Evolutionary conservation across 2,888 invertebrate genomes (phyloP).

Genomic region (Chrysomela aeneicollis): DNA sequence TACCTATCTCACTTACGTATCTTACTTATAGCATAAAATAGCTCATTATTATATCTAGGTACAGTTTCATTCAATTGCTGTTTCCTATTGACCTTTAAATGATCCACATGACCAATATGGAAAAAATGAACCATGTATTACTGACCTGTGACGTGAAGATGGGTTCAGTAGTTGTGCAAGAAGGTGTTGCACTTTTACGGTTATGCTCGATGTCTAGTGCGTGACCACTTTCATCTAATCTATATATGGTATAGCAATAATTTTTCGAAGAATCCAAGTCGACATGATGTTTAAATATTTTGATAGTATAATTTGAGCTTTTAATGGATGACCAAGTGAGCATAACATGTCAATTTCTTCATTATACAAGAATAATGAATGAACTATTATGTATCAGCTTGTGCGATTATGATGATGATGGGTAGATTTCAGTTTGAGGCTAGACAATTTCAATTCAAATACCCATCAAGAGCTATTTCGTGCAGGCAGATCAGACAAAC

Average conservation of each 20-base stretch:
- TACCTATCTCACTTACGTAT: too few species aligned
- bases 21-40: too few species aligned
- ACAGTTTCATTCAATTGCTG: too few species aligned
- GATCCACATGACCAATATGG: constrained; percentile 4
- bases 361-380: too few species aligned
- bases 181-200: constrained; percentile 21
- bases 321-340: background rate
- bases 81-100: constrained; percentile 15
- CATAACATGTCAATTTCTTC: too few species aligned
- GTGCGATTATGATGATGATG: too few species aligned
- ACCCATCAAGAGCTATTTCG: too few species aligned
- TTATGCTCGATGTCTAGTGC: constrained; percentile 27
- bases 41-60: too few species aligned
- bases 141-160: constrained; percentile 26
- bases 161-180: constrained; percentile 24
- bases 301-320: constrained; percentile 5
- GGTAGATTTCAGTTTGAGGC: too few species aligned
- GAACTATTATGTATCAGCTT: too few species aligned
- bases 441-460: too few species aligned
- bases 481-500: too few species aligned
- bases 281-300: background rate
- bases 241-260: constrained; percentile 15
- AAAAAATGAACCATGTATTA: constrained; percentile 19
- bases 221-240: constrained; percentile 26
- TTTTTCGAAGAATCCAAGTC: background rate